These are phyloP conservation scores for Pararge aegeria DNA, from an alignment of 1,140 invertebrate genomes.

Conservation along the genomic window DNA sequence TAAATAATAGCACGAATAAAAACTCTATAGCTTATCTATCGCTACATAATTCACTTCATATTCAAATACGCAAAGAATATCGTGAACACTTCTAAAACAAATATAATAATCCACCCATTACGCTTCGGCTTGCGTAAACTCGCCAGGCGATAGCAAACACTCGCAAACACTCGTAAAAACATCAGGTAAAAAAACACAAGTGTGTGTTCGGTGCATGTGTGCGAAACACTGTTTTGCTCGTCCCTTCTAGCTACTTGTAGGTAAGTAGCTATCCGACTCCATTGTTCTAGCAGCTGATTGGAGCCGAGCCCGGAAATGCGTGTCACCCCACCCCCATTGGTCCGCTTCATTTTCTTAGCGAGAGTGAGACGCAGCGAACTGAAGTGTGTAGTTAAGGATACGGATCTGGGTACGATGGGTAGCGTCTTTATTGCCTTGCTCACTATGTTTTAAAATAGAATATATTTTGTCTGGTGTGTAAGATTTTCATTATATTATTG, in stretches of 20 bases:
- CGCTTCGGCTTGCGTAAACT: constrained; percentile 49
- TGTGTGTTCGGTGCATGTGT: constrained; percentile 56
- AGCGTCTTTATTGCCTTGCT: constrained; percentile 62
- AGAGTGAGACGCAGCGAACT: constrained; percentile 69
- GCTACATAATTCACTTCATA: neutral
- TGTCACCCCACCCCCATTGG: constrained; percentile 79
- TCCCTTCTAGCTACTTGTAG: constrained; percentile 75
- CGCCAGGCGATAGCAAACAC: constrained; percentile 55
- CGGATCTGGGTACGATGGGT: constrained; percentile 65
- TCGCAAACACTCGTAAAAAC: constrained; percentile 59
- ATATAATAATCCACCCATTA: constrained; percentile 49
- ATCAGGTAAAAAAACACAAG: constrained; percentile 54
- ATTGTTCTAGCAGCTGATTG: constrained; percentile 80
- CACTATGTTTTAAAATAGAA: constrained; percentile 36
- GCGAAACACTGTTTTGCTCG: constrained; percentile 55
- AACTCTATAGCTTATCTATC: too few relatives aligned
- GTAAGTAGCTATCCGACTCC: constrained; percentile 76
- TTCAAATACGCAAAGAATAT: neutral
- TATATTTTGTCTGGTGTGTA: neutral
- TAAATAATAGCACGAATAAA: too few relatives aligned
- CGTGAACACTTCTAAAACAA: constrained; percentile 28
- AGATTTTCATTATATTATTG: too few relatives aligned
- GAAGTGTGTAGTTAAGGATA: constrained; percentile 73
- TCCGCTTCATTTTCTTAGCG: constrained; percentile 79
- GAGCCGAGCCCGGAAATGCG: constrained; percentile 78